Evolutionary conservation across 2,888 invertebrate genomes (phyloP).

Genomic region (Norana najaformis): DNA sequence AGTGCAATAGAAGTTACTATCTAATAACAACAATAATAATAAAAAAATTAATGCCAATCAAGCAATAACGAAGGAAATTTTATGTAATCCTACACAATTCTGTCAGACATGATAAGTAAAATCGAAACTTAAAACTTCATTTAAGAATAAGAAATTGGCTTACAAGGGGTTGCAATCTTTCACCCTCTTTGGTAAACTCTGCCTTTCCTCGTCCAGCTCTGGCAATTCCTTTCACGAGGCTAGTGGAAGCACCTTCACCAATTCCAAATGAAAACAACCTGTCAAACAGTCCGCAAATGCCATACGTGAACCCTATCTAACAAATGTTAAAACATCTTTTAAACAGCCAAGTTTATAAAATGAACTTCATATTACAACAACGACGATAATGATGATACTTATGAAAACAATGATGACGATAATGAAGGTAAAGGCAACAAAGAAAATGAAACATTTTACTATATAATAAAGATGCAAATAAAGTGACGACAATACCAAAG

Average conservation of each 20-base stretch:
- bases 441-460: too few relatives aligned
- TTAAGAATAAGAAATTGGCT: background rate
- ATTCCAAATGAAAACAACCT: slow-evolving; percentile 46
- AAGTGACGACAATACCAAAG: too few relatives aligned
- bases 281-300: slow-evolving; percentile 38
- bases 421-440: background rate
- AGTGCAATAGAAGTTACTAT: too few relatives aligned
- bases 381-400: background rate
- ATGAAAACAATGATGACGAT: background rate
- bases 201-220: slow-evolving; percentile 57
- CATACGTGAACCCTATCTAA: too few relatives aligned
- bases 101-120: background rate
- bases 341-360: background rate
- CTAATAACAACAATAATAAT: too few relatives aligned
- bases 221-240: slow-evolving; percentile 60
- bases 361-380: background rate
- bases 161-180: slow-evolving; percentile 46
- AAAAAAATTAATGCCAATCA: background rate
- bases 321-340: background rate
- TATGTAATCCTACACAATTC: background rate
- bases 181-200: slow-evolving; percentile 53
- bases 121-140: background rate
- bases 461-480: too few relatives aligned
- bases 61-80: background rate
- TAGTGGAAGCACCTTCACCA: slow-evolving; percentile 38